Conservation (phyloP, 2,113 vertebrate species). For the Hippocampus abdominalis region DNA sequence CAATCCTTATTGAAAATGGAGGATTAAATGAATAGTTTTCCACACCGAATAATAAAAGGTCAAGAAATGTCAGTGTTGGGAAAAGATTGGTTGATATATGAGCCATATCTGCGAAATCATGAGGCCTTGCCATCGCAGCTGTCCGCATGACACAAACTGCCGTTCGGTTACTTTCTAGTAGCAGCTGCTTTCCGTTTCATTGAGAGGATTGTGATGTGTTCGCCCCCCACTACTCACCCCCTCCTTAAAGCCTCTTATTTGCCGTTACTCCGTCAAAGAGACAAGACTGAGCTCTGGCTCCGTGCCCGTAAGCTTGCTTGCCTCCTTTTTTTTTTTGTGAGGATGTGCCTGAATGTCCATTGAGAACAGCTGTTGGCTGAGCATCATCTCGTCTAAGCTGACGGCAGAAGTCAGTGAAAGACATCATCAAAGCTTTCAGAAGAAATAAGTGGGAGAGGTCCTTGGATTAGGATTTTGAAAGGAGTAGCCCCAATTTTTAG, state of each 20-base stretch:
- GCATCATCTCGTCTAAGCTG: slow-evolving; percentile 10
- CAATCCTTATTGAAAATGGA: neutral
- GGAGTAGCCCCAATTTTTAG: neutral
- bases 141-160: slow-evolving; percentile 42
- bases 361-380: slow-evolving; percentile 49
- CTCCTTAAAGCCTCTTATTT: slow-evolving; percentile 61
- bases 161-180: slow-evolving; percentile 49
- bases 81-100: neutral
- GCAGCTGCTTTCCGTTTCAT: slow-evolving; percentile 65
- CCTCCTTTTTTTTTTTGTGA: slow-evolving; percentile 40
- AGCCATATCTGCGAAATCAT: slow-evolving; percentile 12
- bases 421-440: neutral
- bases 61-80: neutral
- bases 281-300: slow-evolving; percentile 47
- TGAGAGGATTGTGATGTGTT: slow-evolving; percentile 34
- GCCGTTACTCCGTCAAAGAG: slow-evolving; percentile 51
- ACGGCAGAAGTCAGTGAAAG: neutral
- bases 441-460: neutral
- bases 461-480: neutral
- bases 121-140: slow-evolving; percentile 42
- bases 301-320: slow-evolving; percentile 43
- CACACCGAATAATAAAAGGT: neutral
- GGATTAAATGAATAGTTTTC: neutral
- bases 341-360: slow-evolving; percentile 25
- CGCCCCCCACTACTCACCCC: slow-evolving; percentile 8